A percentile compares a stretch with the other conserved stretches of the same genome.
These are phyloP conservation scores for Epiblema foenella DNA, from an alignment of 2,888 invertebrate species.

Conservation along the genomic window DNA sequence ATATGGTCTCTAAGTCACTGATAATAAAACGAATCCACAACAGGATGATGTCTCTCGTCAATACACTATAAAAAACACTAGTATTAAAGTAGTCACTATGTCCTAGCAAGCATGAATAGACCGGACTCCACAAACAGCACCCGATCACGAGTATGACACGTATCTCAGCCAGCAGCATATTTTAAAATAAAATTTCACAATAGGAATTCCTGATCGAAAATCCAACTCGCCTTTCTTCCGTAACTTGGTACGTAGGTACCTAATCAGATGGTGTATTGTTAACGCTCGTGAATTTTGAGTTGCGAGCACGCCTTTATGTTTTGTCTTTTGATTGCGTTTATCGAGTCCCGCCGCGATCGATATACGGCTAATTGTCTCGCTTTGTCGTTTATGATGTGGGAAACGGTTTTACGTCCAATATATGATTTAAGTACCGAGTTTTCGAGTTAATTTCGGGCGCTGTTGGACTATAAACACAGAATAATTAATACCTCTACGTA, in stretches of 20 bases:
- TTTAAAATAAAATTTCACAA: too few species aligned
- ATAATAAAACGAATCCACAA: too few species aligned
- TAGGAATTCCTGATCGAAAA: background rate
- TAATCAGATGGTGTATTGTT: conserved; percentile 59
- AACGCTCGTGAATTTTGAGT: conserved; percentile 67
- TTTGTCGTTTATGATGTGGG: conserved; percentile 38
- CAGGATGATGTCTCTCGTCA: too few species aligned
- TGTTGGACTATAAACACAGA: background rate
- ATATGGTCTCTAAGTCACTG: too few species aligned
- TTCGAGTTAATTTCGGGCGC: conserved; percentile 8
- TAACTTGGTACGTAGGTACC: conserved; percentile 23
- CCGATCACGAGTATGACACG: too few species aligned
- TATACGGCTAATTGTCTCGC: conserved; percentile 43
- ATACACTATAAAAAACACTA: too few species aligned
- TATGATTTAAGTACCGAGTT: conserved; percentile 5
- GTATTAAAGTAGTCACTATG: too few species aligned
- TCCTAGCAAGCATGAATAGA: too few species aligned
- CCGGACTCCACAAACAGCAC: too few species aligned
- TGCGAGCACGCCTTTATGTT: conserved; percentile 69
- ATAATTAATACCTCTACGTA: too few species aligned
- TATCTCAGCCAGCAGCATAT: too few species aligned
- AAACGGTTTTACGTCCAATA: conserved; percentile 22
- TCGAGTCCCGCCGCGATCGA: conserved; percentile 51
- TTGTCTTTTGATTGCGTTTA: conserved; percentile 78
- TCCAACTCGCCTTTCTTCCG: conserved; percentile 4